Base-by-base conservation (phyloP, 2,113 vertebrate species). In the Erpornis zantholeuca region DNA sequence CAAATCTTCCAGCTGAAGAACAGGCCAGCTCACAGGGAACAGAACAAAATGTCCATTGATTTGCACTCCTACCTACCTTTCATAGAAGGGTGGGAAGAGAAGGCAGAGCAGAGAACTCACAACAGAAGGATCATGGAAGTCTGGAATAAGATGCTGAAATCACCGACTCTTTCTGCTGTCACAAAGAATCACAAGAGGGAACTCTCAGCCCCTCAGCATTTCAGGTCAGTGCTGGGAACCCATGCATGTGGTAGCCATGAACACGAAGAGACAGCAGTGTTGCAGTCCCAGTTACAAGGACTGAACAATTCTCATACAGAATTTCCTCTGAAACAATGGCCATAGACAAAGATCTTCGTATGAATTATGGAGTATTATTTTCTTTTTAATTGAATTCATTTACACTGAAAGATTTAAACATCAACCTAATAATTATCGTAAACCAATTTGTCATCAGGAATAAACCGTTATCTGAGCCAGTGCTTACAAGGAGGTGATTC, bases 351-450 rank as follows among this genome's bases (percentile, higher is more conserved):
- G 75, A 49, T 71, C 40, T 88, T 88, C 72, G 23, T 54, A 81
- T 78, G 88, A 96, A 88, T 84, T 73, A 90, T 73, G 75, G 86
- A 88, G 36, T 33, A 82, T 83, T 89, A 31, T 57, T 95, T 94
- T 65, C 42, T 78, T 76, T 96, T 91, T 94, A 94, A 91, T 95
- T 94, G 91, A 60, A 92, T 31, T 93, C 83, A 86, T 96, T 92
- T 94, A 53, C 94, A 93, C 45, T 92, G 86, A 82, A 82, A 91
- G 65, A 78, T 91, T 94, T 95, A 91, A 96, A 82, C 65, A 71
- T 91, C 57, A 89, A 53, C 49, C 69, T 86, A 91, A 91, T 60
- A 88, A 95, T 87, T 86, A 91, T 35, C 5, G 2, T 91, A 81
- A 82, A 92, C 47, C 45, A 31, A 71, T 94, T 52, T 86, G 38